A percentile compares a stretch with the other conserved stretches of the same genome.
phyloP scores from a whole-genome alignment of 2,113 vertebrate genomes.

The Monarcha castaneiventris region DNA sequence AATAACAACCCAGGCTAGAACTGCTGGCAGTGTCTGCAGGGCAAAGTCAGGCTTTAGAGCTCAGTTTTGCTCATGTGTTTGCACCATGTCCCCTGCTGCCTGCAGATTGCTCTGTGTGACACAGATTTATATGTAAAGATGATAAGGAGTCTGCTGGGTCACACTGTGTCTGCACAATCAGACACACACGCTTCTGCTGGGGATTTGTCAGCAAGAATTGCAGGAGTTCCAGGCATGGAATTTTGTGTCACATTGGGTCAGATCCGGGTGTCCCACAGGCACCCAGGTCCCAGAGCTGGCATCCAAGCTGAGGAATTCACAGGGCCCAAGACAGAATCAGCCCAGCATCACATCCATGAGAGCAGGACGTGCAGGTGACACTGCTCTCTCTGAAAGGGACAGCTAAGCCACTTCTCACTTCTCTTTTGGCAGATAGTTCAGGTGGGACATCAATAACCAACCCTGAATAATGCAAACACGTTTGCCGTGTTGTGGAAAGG shows the following conservation, averaged over 20 bases:
- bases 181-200: not conserved
- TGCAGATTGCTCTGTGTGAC: not conserved
- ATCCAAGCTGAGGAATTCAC: not conserved
- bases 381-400: not conserved
- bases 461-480: fast-evolving
- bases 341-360: not conserved
- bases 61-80: not conserved
- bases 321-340: fast-evolving
- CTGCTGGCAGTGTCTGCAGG: not conserved
- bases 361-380: fast-evolving
- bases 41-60: not conserved
- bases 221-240: not conserved
- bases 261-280: not conserved
- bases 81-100: not conserved
- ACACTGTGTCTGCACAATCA: not conserved
- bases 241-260: fast-evolving
- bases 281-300: not conserved
- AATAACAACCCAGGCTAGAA: not conserved
- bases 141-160: not conserved
- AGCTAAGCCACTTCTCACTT: not conserved
- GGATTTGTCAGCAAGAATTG: not conserved
- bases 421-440: not conserved
- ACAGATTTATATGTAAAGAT: not conserved
- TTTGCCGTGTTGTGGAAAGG: not conserved
- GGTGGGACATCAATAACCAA: not conserved